Conservation (phyloP, 2,797 vertebrate species). For the Falco concolor region DNA sequence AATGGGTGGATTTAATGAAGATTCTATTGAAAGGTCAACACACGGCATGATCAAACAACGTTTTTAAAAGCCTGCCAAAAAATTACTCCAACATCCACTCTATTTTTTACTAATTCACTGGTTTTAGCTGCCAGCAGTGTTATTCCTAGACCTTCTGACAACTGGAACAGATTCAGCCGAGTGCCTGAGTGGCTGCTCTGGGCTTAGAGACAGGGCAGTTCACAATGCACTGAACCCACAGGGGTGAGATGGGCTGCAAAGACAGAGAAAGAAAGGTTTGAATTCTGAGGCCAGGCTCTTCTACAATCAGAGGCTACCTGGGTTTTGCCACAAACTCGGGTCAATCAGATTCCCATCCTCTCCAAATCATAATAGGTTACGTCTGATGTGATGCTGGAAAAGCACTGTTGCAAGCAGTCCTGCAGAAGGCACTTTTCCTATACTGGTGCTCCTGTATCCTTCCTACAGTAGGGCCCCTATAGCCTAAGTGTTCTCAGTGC, state of each 20-base stretch:
- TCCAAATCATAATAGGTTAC: accelerated
- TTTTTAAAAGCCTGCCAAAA: not conserved
- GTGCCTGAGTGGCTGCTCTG: accelerated
- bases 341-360: not conserved
- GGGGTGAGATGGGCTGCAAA: not conserved
- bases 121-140: not conserved
- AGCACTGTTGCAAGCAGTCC: not conserved
- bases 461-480: not conserved
- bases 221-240: accelerated
- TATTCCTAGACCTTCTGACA: not conserved
- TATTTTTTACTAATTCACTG: not conserved
- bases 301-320: not conserved
- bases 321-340: not conserved
- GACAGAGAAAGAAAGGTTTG: accelerated
- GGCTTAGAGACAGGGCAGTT: not conserved
- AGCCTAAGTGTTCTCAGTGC: not conserved
- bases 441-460: accelerated
- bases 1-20: not conserved
- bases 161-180: not conserved
- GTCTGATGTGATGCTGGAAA: not conserved
- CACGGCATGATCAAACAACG: not conserved
- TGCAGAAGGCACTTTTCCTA: not conserved
- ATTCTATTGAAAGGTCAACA: not conserved
- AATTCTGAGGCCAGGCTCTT: not conserved
- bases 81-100: not conserved